Evolutionary conservation across 37 sponge, comb jelly and placozoan species (phyloP).

Genomic region (Chondrilla cf. caribensis): DNA sequence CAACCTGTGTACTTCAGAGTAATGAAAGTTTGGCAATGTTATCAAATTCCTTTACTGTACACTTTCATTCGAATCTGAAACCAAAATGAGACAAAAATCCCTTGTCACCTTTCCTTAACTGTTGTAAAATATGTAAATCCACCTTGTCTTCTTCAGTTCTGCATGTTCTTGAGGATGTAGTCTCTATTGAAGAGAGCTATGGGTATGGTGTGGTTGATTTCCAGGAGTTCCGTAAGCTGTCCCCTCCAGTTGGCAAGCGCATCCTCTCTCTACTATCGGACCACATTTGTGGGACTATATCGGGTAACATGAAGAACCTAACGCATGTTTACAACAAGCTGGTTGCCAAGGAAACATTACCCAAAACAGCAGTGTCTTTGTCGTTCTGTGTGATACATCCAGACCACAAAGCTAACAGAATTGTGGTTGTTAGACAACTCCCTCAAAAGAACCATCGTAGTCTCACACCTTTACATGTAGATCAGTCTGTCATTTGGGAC

Average conservation of each 20-base stretch:
- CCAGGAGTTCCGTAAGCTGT: not conserved
- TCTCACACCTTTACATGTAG: slow-evolving; percentile 14
- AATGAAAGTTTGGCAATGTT: too few species aligned
- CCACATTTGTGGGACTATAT: slow-evolving; percentile 9
- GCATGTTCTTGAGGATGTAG: not conserved
- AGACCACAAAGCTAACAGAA: too few species aligned
- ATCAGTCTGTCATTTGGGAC: slow-evolving; percentile 59
- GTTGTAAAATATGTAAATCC: too few species aligned
- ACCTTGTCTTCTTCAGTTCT: slow-evolving; percentile 6
- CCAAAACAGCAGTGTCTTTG: not conserved
- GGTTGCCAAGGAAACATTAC: slow-evolving; percentile 8
- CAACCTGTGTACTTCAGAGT: too few species aligned
- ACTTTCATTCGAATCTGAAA: not conserved
- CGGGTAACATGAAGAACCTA: not conserved
- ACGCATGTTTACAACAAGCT: not conserved
- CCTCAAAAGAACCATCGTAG: not conserved
- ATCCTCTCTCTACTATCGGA: not conserved
- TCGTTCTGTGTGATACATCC: slow-evolving; percentile 12
- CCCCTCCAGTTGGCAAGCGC: slow-evolving; percentile 6
- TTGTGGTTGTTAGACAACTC: slow-evolving; percentile 3
- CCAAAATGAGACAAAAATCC: not conserved
- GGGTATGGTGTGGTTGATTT: slow-evolving; percentile 15
- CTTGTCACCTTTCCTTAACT: too few species aligned
- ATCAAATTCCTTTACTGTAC: too few species aligned
- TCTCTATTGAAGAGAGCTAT: not conserved